Base-by-base conservation (phyloP, 2,797 vertebrate genomes). In the Antrozous pallidus region DNA sequence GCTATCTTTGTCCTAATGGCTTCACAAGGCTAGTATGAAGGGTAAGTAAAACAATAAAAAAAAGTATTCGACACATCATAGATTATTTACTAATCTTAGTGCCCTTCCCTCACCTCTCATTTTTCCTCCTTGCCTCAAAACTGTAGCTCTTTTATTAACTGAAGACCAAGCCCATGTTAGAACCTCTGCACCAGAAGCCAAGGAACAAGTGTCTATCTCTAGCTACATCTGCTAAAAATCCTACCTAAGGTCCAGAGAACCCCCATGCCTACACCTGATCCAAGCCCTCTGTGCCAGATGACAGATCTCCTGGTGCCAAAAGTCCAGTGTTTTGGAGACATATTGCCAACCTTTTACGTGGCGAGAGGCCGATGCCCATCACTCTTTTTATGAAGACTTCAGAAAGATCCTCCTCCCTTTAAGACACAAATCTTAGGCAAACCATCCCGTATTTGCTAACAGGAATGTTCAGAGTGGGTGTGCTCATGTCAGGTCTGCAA, bases 341-440 rank as follows among this genome's bases (percentile, higher is more conserved):
- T 47, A 33, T 81, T 84, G 54, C 91, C 56, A 67, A 18, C 56
- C 70, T 87, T 84, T 36, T 20, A 8, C 12, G 3, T 14, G 31
- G 13, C 3, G 14, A 26, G 78, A 17, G 31, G 18, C 54, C n/a
- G 73, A 63, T 90, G 17, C 13, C n/a, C 56, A 9, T 36, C 14
- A 9, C 7, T 73, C 4, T 58, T 93, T 75, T 90, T 71, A 13
- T 83, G 33, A 56, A 77, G 71, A 93, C 42, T 84, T 89, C 47
- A 90, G n/a, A 95, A 82, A 56, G 14, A 8, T 83, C 74, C 26
- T 14, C 61, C 13, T 93, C 28, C 69, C 88, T 79, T 71, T 77
- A 73, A 88, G 45, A 75, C 49, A 69, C 36, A 58, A 26, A 63
- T 94, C 56, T 90, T 79, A 75, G 74, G 63, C 65, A 85, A 93